Base-by-base conservation (phyloP, 2,113 vertebrate species). In the Leiothrix lutea region DNA sequence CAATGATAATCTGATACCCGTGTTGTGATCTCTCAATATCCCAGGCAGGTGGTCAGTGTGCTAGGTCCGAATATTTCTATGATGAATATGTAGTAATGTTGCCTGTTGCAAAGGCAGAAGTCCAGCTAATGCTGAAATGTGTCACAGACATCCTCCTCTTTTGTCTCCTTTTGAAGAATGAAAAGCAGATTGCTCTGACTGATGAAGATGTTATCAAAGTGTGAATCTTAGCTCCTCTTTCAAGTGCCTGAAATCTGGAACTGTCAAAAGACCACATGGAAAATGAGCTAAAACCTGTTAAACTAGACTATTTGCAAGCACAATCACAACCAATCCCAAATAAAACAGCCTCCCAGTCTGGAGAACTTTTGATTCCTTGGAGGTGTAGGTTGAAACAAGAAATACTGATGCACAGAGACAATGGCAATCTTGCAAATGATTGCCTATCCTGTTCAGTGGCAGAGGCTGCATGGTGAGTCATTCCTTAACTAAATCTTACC, bases 401-500 rank as follows among this genome's bases (percentile, higher is more conserved):
- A 85, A 88, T 23, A 26, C 15, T 60, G 42, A 92, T 78, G 28
- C 5, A 74, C 15, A 72, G 48, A 24, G 15, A 42, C 17, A 90
- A 28, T 21, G 22, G 8, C 28, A 89, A 53, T 70, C 40, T 72
- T 0, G 0, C 3, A 82, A 92, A 86, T 28, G 8, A 29, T 38
- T 79, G 9, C 22, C 23, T 91, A 26, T 38, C 19, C 5, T 90
- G 7, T 65, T 51, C 22, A 42, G 13, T 20, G 6, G 5, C 60
- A 92, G 47, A 50, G 80, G 26, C 44, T 66, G 42, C 2, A 4
- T 38, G 12, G 21, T 73, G 38, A 91, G 18, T 70, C 11, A 8
- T 65, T 89, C 26, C 16, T 77, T 84, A 86, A 86, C 10, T 80
- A 81, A 85, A 31, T 82, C 70, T 82, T 70, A 95, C 28, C 26